Percentiles rank a stretch among this genome's conserved stretches.
phyloP scores from a whole-genome alignment of 2,113 vertebrate species.

The Psilopsiagon aymara region DNA sequence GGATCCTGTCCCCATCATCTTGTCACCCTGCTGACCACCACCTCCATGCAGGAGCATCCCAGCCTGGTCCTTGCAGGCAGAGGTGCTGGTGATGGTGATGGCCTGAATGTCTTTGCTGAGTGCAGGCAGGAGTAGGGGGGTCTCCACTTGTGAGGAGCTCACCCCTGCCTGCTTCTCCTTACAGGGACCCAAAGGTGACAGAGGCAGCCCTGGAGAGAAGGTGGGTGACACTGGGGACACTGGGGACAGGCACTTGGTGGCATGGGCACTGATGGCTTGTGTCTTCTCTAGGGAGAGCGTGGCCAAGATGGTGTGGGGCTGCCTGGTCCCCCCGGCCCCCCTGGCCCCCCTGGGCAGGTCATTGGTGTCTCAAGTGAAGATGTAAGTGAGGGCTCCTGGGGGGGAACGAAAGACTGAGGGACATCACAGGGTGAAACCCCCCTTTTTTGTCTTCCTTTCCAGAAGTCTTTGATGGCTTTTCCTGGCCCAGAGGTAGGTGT shows the following conservation, averaged over 20 bases:
- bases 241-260: rapidly evolving
- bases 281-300: conserved; percentile 82
- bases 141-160: neutral
- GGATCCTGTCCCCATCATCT: neutral
- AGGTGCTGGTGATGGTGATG: neutral
- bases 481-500: conserved; percentile 65
- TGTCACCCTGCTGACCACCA: neutral
- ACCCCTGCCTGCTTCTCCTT: neutral
- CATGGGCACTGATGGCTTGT: neutral
- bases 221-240: conserved; percentile 71
- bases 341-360: conserved; percentile 86
- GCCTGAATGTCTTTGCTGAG: neutral
- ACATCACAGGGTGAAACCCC: neutral
- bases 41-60: neutral
- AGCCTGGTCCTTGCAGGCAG: neutral
- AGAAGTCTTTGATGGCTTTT: conserved; percentile 9
- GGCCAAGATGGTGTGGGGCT: conserved; percentile 86
- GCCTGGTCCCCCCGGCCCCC: conserved; percentile 85
- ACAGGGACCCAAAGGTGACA: conserved; percentile 88
- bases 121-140: rapidly evolving
- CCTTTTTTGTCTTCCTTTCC: neutral
- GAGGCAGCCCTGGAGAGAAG: conserved; percentile 82
- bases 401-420: neutral
- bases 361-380: conserved; percentile 68
- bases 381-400: conserved; percentile 52